Evolutionary conservation across 2,888 invertebrate genomes (phyloP), one percentile per base, ranked within the genome.

Genomic region (Hirtodrosophila cameraria): DNA sequence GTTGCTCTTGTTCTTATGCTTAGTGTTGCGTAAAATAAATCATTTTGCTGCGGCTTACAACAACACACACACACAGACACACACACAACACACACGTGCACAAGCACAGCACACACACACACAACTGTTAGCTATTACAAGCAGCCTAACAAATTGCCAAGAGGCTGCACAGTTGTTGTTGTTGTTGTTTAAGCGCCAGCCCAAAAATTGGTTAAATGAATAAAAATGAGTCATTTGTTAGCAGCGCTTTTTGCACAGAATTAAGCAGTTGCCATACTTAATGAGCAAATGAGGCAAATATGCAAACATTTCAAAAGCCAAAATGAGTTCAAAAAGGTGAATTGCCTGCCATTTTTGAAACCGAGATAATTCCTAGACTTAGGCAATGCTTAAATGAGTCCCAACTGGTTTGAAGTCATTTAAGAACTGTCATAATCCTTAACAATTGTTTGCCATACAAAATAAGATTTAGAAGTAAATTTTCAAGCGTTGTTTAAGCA

Each of bases 1-100:
- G 53, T 16, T 45, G 25, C 30, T 42, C 28, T 36, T 54, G 12
- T 20, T 20, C 13, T 43, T 75, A 28, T 65, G 75, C 63, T 74
- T 68, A 79, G 70, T 73, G 69, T 77, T 60, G 72, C 78, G 81
- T 82, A 78, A 86, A 82, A 86, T 78, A 82, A 82, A 82, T 82
- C 84, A 84, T 82, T 85, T 83, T 60, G 62, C 49, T 86, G 67
- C 61, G 64, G 61, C 67, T 52, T 50, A 60, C 58, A 73, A 61
- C 49, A 30, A 50, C 35, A 46, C 43, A 55, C 41, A 35, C 23
- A 43, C 18, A 36, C 35, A 45, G 13, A 53, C 38, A 45, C 42
- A 25, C 49, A 30, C 27, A 28, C 23, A 36, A n/a, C 42, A 41
- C 25, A 62, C 31, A 42, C 28, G 33, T 27, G 30, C 33, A 16